Conservation (phyloP, 1,140 invertebrate species). For the Paraescarpia echinospica region DNA sequence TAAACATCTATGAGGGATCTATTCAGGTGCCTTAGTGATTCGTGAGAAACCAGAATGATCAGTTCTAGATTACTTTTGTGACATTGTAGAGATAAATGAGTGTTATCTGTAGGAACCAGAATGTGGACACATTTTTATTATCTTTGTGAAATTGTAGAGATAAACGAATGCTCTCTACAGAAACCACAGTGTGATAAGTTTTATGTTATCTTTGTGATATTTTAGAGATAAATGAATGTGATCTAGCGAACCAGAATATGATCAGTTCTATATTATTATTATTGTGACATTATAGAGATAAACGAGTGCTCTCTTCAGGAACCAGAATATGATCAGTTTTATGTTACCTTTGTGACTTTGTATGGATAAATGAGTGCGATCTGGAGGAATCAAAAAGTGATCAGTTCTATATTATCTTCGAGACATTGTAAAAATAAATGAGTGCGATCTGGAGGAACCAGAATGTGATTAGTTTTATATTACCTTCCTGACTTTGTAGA, state of each 20-base stretch:
- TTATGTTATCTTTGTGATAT: background rate
- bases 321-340: background rate
- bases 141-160: conserved; percentile 3
- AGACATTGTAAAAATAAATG: background rate
- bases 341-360: background rate
- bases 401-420: background rate
- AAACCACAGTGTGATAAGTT: background rate
- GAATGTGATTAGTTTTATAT: background rate
- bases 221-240: background rate
- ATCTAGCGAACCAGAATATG: too few relatives aligned
- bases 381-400: background rate
- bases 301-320: background rate
- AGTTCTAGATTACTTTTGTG: too few relatives aligned
- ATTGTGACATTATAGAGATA: background rate
- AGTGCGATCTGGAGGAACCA: background rate
- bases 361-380: background rate
- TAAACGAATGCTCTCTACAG: background rate
- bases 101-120: too few relatives aligned
- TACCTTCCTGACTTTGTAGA: background rate
- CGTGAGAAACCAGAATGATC: too few relatives aligned
- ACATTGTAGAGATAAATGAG: too few relatives aligned
- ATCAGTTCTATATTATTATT: background rate
- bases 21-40: too few relatives aligned
- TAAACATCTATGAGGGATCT: too few relatives aligned
- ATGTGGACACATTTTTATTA: background rate